Conservation (phyloP, 35 echinoderm and acorn worm genomes). For the Hemicentrotus pulcherrimus region DNA sequence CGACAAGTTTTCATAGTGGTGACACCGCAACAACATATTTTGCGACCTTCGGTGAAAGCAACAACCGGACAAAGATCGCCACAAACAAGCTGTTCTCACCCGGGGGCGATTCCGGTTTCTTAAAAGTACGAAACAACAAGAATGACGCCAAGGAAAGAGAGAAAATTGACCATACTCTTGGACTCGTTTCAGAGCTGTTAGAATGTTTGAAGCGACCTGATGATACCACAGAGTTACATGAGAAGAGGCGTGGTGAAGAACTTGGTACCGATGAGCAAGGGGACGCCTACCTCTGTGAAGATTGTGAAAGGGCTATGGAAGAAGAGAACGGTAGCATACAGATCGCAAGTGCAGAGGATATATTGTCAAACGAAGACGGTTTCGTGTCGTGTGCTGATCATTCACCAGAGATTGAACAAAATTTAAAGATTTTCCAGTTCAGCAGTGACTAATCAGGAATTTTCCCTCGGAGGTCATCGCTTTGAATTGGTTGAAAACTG, state of each 20-base stretch:
- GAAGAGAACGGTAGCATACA: background rate
- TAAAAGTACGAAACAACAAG: background rate
- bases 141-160: background rate
- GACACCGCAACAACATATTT: background rate
- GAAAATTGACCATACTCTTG: background rate
- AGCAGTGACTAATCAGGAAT: too few species aligned
- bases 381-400: conserved; percentile 29
- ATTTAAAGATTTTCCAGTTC: too few species aligned
- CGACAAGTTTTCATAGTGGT: background rate
- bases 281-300: conserved; percentile 20
- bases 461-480: too few species aligned
- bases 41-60: background rate
- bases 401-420: background rate
- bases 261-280: background rate
- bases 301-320: background rate
- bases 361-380: conserved; percentile 28
- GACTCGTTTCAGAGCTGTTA: background rate
- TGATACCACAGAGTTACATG: background rate
- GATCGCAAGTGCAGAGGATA: background rate
- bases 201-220: background rate
- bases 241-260: background rate
- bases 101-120: background rate
- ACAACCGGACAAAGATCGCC: background rate
- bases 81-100: background rate
- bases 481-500: too few species aligned